Conservation (phyloP, 2,113 vertebrate genomes). For the Zapus hudsonius region DNA sequence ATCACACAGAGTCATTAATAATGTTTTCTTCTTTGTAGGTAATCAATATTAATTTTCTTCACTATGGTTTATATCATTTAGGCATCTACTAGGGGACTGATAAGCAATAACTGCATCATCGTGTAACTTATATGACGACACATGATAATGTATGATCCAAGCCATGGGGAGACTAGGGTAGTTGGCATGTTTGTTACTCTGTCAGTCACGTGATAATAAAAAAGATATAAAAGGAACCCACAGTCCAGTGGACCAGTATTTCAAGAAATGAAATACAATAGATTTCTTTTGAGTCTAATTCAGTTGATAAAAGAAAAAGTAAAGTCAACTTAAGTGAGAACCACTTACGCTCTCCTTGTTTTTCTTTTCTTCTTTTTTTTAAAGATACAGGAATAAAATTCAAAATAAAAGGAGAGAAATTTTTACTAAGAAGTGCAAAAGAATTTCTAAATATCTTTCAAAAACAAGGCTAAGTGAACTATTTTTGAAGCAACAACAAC, state of each 20-base stretch:
- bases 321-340: constrained; percentile 30
- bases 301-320: constrained; percentile 24
- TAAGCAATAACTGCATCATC: not conserved
- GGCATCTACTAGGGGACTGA: not conserved
- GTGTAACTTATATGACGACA: not conserved
- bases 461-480: constrained; percentile 68
- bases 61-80: not conserved
- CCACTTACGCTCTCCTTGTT: not conserved
- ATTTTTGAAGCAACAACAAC: constrained; percentile 60
- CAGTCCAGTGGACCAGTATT: not conserved
- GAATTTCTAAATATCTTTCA: constrained; percentile 61
- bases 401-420: constrained; percentile 47
- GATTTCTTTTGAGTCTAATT: not conserved
- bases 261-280: constrained; percentile 39
- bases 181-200: not conserved
- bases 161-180: not conserved
- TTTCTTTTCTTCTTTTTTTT: not conserved
- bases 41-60: not conserved
- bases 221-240: constrained; percentile 1
- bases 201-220: not conserved
- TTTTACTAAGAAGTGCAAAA: constrained; percentile 61
- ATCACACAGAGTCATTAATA: not conserved
- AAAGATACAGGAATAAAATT: constrained; percentile 1
- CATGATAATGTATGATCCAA: not conserved
- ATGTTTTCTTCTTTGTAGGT: not conserved